Conservation (phyloP, 2,797 vertebrate species). For the Glossophaga mutica region DNA sequence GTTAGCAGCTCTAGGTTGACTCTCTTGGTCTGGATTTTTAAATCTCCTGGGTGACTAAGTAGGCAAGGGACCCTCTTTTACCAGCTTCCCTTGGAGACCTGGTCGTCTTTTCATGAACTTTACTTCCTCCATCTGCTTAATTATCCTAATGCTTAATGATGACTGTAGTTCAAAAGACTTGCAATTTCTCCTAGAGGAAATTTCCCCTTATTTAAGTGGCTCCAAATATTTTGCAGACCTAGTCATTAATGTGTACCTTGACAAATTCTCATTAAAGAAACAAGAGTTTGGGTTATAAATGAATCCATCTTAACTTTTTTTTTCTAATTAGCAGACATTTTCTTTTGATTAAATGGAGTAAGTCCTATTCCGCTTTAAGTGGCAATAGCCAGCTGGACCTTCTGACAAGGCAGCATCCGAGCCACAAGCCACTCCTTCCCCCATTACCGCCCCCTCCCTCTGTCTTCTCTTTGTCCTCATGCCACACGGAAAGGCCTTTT, state of each 20-base stretch:
- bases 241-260: slow-evolving; percentile 53
- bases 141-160: slow-evolving; percentile 53
- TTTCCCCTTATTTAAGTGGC: slow-evolving; percentile 50
- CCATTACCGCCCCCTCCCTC: too few relatives aligned
- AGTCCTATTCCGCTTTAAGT: neutral
- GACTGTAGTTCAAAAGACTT: neutral
- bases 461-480: neutral
- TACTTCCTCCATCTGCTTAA: slow-evolving; percentile 50
- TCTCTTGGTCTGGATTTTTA: slow-evolving; percentile 15
- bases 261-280: slow-evolving; percentile 39
- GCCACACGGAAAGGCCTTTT: neutral
- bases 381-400: neutral
- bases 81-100: slow-evolving; percentile 41
- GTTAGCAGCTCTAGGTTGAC: slow-evolving; percentile 23
- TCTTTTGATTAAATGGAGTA: neutral
- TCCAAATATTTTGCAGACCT: neutral
- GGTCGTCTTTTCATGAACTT: slow-evolving; percentile 60
- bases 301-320: neutral
- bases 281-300: neutral
- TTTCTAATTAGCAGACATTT: neutral
- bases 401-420: neutral
- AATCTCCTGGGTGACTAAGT: neutral
- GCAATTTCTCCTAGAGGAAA: slow-evolving; percentile 55
- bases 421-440: neutral
- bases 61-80: neutral